Base-by-base conservation (phyloP, 2,113 vertebrate species). In the Pycnonotus jocosus region DNA sequence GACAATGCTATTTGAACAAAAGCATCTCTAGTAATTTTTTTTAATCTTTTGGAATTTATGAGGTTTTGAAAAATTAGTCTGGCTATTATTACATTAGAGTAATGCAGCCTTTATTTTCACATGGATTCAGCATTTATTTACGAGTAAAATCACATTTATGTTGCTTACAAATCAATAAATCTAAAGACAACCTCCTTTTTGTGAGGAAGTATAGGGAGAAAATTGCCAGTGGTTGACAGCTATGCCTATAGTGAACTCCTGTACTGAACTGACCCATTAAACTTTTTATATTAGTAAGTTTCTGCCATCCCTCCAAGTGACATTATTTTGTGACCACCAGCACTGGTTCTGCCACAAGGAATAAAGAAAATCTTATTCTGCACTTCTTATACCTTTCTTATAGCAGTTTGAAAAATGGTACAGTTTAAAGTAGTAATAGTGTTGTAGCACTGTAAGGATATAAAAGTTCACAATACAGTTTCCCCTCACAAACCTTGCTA, bases 391-490 rank as follows among this genome's bases (percentile, higher is more conserved):
- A 44, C 60, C 5, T 86, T 84, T 42, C 40, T 40, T 71, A 86
- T 3, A 81, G 15, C 31, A 44, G 37, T 61, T 91, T 91, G 87
- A 94, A 94, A 92, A 96, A 95, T 54, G 54, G 22, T 79, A 24
- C 37, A 30, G 25, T 91, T 96, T 92, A 87, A 80, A 82, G 60
- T 23, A 79, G 48, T 72, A 89, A 91, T 87, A 78, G 20, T 65
- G 61, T 82, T 94, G 66, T 81, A 86, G 60, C 58, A 58, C 64
- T 78, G 7, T 61, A 72, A 90, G 81, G 72, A 69, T 72, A 85
- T 85, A 82, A 80, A 95, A 91, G 74, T 90, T 93, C 79, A 90
- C 66, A 82, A n/a, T 57, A 37, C 15, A 30, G 38, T 84, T 89
- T 73, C 85, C 85, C 44, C 68, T 71, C 62, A 61, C 70, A 91